Base-by-base conservation (phyloP, 2,113 vertebrate species). In the Tupaia chinensis region DNA sequence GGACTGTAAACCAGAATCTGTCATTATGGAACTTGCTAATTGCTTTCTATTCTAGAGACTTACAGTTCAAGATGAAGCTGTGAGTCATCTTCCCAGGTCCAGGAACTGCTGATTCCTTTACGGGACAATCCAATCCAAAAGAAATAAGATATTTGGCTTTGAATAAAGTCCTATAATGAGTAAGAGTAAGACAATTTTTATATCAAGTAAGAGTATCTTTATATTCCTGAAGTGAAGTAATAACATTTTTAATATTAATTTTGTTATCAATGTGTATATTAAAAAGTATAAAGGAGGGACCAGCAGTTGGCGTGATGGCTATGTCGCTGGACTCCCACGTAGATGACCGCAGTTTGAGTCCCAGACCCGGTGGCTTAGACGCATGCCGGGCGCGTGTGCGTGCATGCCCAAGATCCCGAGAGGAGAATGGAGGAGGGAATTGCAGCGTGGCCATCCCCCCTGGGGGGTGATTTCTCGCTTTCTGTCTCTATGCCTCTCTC, bases 41-140 rank as follows among this genome's bases (percentile, higher is more conserved):
- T 72, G 19, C 23, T 73, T 73, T 94, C 9, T 88, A 54, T n/a
- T 68, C 2, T n/a, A 17, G 89, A 92, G 34, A 63, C 95, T 95
- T 86, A 93, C 93, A 27, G 25, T 23, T 77, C 6, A 3, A 20
- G 17, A 19, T 3, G 4, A 0, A n/a, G 44, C 2, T 0, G 0
- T 81, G 90, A 34, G 1, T 77, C 56, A 65, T 90, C 93, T 66
- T 96, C 90, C 93, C 90, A 90, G 1, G 1, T 78, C 92, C 87
- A 91, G 5, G 1, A 0, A n/a, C 1, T 27, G 1, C 11, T 22
- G 22, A 0, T 16, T 58, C 70, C 63, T 82, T 87, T 5, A 72
- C 63, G 25, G 15, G 63, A 87, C 63, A 96, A 72, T 23, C 96
- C 96, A 82, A 82, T 60, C 96, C 96, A 96, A 12, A 7, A 58